A percentile compares a stretch with the other conserved stretches of the same genome.
phyloP scores from a whole-genome alignment of 2,113 vertebrate species.

The Dendrocopos noguchii region DNA sequence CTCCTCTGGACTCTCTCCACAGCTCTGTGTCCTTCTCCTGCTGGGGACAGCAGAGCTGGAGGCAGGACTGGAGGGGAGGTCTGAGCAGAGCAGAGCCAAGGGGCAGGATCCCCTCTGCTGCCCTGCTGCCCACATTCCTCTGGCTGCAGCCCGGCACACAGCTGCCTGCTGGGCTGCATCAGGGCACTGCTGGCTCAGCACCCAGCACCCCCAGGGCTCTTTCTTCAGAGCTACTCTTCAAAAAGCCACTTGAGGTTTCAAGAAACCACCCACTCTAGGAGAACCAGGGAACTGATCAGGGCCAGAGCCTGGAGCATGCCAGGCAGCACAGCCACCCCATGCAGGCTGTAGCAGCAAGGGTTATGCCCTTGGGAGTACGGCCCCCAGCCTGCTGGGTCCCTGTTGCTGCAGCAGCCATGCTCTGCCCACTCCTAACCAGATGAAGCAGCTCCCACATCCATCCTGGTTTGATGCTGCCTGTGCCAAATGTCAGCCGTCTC shows the following conservation, averaged over 20 bases:
- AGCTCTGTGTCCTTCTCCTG: too few species aligned
- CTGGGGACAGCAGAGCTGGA: too few species aligned
- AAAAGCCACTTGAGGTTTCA: neutral
- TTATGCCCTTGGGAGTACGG: neutral
- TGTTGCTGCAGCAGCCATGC: rapidly evolving
- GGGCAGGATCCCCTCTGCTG: too few species aligned
- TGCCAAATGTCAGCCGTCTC: neutral
- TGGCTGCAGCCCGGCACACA: too few species aligned
- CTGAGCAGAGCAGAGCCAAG: too few species aligned
- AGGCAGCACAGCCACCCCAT: neutral
- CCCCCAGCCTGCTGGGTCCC: neutral
- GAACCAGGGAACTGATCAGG: neutral
- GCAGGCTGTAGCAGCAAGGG: rapidly evolving
- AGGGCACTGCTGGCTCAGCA: too few species aligned
- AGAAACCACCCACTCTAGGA: neutral
- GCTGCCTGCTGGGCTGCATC: too few species aligned
- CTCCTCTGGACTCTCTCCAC: too few species aligned
- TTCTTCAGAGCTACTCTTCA: neutral
- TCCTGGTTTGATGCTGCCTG: neutral
- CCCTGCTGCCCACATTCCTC: too few species aligned
- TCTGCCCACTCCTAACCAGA: neutral
- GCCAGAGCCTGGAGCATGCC: neutral
- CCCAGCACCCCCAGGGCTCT: too few species aligned
- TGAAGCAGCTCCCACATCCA: neutral
- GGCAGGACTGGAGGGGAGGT: too few species aligned